These are phyloP conservation scores for Chirona hameri DNA, from an alignment of 2,888 invertebrate genomes.

Conservation along the genomic window DNA sequence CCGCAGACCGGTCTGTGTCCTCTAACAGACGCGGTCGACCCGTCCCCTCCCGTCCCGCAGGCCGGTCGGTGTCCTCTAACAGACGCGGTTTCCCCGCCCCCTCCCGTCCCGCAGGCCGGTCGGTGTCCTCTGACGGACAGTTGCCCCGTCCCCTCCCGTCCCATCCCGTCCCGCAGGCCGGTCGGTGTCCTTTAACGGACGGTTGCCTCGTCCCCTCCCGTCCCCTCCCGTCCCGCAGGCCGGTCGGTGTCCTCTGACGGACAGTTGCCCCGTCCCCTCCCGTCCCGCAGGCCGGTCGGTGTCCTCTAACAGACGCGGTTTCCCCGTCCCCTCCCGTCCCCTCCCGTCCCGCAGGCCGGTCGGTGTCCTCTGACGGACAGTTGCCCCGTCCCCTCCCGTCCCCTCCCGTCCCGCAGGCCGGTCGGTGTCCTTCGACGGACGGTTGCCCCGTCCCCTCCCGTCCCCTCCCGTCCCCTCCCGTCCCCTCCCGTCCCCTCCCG, in stretches of 20 bases:
- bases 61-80: too few relatives aligned
- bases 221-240: slow-evolving; percentile 2
- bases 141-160: neutral
- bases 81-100: too few relatives aligned
- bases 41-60: too few relatives aligned
- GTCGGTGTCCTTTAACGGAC: too few relatives aligned
- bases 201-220: neutral
- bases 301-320: too few relatives aligned
- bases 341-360: slow-evolving; percentile 31
- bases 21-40: too few relatives aligned
- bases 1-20: too few relatives aligned
- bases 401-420: slow-evolving; percentile 32
- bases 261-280: too few relatives aligned
- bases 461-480: neutral
- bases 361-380: neutral
- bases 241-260: neutral
- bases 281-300: slow-evolving; percentile 26
- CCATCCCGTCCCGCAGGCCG: neutral
- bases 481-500: neutral
- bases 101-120: slow-evolving; percentile 31
- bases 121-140: neutral
- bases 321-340: neutral
- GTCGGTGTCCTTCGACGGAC: neutral
- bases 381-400: neutral
- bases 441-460: neutral